Conservation (phyloP, 1,140 invertebrate genomes). For the Cherax quadricarinatus region DNA sequence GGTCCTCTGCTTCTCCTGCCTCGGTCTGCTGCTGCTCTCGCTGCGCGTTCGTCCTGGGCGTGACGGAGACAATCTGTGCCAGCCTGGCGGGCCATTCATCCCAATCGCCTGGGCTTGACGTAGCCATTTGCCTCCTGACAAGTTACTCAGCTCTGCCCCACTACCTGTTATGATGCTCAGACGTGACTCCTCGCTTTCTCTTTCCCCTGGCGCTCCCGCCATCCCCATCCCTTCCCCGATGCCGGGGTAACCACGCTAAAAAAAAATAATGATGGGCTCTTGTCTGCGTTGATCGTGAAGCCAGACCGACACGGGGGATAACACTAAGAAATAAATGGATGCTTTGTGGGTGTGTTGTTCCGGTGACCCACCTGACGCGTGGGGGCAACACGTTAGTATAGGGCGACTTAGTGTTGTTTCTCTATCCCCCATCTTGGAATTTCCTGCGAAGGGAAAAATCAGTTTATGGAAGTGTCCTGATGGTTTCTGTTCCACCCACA, state of each 20-base stretch:
- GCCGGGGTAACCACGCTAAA: background rate
- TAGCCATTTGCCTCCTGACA: slow-evolving; percentile 58
- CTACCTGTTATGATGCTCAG: slow-evolving; percentile 11
- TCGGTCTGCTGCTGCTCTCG: background rate
- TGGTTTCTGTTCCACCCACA: too few species aligned
- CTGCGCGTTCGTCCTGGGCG: slow-evolving; percentile 17
- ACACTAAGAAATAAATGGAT: too few species aligned
- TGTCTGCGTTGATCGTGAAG: too few species aligned
- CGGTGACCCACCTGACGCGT: too few species aligned
- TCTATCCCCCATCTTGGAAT: too few species aligned
- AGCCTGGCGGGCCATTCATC: slow-evolving; percentile 54
- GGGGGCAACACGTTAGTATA: too few species aligned
- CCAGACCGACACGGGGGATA: too few species aligned
- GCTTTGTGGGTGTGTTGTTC: too few species aligned
- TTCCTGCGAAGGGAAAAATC: too few species aligned
- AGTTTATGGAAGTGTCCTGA: too few species aligned
- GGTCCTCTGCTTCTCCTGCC: background rate
- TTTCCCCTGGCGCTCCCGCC: background rate
- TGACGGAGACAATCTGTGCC: slow-evolving; percentile 57
- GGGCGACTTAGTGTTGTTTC: too few species aligned
- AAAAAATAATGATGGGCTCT: background rate
- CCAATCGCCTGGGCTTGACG: slow-evolving; percentile 51
- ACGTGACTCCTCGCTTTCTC: background rate
- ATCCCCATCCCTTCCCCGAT: background rate
- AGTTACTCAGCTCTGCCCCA: slow-evolving; percentile 30